Conservation (phyloP, 1,140 invertebrate genomes). For the Elysia chlorotica region DNA sequence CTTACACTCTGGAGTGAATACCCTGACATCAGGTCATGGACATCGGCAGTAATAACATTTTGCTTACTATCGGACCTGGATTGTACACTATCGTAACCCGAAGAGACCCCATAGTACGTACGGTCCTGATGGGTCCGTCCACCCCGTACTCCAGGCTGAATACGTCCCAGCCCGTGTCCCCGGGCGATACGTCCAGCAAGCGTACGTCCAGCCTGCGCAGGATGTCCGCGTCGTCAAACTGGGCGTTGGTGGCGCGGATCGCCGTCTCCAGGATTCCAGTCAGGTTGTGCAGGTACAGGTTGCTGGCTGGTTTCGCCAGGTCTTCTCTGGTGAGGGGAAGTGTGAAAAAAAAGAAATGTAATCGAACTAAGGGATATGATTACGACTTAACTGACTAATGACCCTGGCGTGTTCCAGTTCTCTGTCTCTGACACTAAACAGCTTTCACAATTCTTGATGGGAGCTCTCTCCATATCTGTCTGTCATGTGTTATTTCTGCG, state of each 20-base stretch:
- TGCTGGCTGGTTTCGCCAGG: conserved; percentile 84
- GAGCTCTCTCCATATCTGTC: too few relatives aligned
- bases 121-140: conserved; percentile 89
- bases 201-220: conserved; percentile 85
- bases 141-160: conserved; percentile 93
- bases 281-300: conserved; percentile 86
- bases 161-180: conserved; percentile 94
- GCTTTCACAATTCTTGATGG: too few relatives aligned
- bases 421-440: too few relatives aligned
- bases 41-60: too few relatives aligned
- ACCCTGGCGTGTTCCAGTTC: too few relatives aligned
- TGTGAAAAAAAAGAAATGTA: neutral
- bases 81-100: too few relatives aligned
- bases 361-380: too few relatives aligned
- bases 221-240: conserved; percentile 90
- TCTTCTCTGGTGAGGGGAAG: conserved; percentile 73
- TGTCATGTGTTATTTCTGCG: too few relatives aligned
- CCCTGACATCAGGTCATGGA: too few relatives aligned
- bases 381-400: too few relatives aligned
- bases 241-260: conserved; percentile 91
- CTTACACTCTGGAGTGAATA: conserved; percentile 84
- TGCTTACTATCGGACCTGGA: too few relatives aligned
- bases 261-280: conserved; percentile 88
- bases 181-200: conserved; percentile 76
- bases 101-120: too few relatives aligned